Conservation (phyloP, 2,797 vertebrate species). For the Galago senegalensis region DNA sequence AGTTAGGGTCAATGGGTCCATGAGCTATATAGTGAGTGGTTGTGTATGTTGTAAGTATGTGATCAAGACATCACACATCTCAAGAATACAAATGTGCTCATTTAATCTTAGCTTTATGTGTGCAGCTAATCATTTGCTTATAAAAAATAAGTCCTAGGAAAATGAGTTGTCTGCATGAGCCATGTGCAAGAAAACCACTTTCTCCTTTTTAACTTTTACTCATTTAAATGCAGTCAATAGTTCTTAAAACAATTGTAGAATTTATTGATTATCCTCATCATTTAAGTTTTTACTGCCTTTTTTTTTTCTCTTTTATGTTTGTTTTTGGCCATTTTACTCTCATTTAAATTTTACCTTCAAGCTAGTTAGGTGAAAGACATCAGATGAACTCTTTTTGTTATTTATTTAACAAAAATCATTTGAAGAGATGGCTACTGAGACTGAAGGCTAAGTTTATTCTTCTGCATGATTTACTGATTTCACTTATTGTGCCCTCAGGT, state of each 20-base stretch:
- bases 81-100: background rate
- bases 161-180: background rate
- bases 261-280: background rate
- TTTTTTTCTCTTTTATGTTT: background rate
- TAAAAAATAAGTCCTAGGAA: background rate
- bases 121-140: background rate
- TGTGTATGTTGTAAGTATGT: background rate
- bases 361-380: background rate
- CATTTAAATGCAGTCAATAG: background rate
- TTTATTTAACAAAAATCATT: conserved; percentile 62
- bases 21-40: background rate
- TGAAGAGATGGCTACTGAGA: background rate
- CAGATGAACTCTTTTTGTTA: conserved; percentile 45
- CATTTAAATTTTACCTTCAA: conserved; percentile 8
- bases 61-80: background rate
- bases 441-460: background rate
- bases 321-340: background rate
- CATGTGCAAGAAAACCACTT: background rate
- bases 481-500: background rate
- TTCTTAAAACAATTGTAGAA: background rate
- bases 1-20: background rate
- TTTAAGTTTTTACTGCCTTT: background rate
- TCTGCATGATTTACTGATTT: conserved; percentile 28
- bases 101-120: background rate
- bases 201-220: conserved; percentile 23